Conservation (phyloP, 2,113 vertebrate species). For the Caranx melampygus region DNA sequence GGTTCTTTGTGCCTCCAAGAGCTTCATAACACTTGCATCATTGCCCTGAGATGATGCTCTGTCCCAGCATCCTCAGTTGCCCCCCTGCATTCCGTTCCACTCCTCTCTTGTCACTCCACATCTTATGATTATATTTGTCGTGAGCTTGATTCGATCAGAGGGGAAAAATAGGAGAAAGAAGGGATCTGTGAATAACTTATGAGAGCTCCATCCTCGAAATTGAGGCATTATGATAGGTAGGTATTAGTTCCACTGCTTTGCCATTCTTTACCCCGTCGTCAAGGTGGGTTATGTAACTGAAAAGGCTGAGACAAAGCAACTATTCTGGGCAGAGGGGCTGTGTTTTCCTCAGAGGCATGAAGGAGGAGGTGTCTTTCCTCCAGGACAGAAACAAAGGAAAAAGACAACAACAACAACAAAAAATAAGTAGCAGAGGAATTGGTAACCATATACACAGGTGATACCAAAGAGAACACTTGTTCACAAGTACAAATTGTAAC, state of each 20-base stretch:
- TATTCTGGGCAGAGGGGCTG: conserved; percentile 35
- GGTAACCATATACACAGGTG: neutral
- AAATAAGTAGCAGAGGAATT: neutral
- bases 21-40: conserved; percentile 37
- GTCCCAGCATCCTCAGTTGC: neutral
- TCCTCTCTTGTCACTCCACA: conserved; percentile 27
- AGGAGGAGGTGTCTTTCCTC: conserved; percentile 27
- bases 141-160: conserved; percentile 46
- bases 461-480: conserved; percentile 13
- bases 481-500: conserved; percentile 2
- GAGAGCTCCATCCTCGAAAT: conserved; percentile 40
- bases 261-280: conserved; percentile 46
- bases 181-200: conserved; percentile 53
- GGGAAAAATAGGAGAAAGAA: conserved; percentile 4
- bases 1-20: conserved; percentile 27
- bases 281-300: conserved; percentile 69
- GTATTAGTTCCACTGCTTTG: conserved; percentile 66
- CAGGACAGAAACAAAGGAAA: conserved; percentile 18
- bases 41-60: conserved; percentile 25
- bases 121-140: conserved; percentile 37
- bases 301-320: conserved; percentile 45
- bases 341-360: conserved; percentile 37
- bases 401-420: neutral
- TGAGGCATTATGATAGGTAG: conserved; percentile 49
- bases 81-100: conserved; percentile 5